These are phyloP conservation scores for Eupithecia tripunctaria DNA, from an alignment of 2,888 invertebrate species.

Conservation along the genomic window DNA sequence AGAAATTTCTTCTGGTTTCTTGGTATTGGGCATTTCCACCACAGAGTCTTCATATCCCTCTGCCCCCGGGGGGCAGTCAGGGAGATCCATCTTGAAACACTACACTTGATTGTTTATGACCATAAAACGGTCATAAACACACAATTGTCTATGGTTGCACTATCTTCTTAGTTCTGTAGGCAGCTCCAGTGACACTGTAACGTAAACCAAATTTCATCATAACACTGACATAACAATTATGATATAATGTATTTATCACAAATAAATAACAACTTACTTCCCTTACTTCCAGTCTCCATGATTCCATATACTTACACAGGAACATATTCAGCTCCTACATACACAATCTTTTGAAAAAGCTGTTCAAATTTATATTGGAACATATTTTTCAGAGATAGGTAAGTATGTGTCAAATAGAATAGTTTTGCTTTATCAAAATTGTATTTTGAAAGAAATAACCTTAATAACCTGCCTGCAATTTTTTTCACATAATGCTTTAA, in stretches of 20 bases:
- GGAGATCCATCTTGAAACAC: slow-evolving; percentile 79
- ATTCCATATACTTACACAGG: slow-evolving; percentile 53
- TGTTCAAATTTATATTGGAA: slow-evolving; percentile 29
- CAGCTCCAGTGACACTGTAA: slow-evolving; percentile 59
- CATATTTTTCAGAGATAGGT: slow-evolving; percentile 32
- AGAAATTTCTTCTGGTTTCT: slow-evolving; percentile 59
- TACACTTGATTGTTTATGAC: slow-evolving; percentile 79
- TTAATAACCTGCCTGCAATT: not conserved
- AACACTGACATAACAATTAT: slow-evolving; percentile 35
- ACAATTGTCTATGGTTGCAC: slow-evolving; percentile 50
- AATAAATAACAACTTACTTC: slow-evolving; percentile 70
- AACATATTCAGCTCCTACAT: slow-evolving; percentile 41
- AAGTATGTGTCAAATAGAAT: slow-evolving; percentile 3
- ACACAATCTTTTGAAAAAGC: slow-evolving; percentile 46
- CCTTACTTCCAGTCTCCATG: slow-evolving; percentile 66
- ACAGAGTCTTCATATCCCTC: slow-evolving; percentile 80
- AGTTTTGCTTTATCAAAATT: not conserved
- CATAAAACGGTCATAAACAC: slow-evolving; percentile 69
- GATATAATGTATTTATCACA: slow-evolving; percentile 50
- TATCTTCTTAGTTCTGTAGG: slow-evolving; percentile 57
- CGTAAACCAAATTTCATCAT: slow-evolving; percentile 56
- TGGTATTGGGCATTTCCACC: slow-evolving; percentile 70
- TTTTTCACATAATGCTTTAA: not conserved
- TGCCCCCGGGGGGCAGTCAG: slow-evolving; percentile 79
- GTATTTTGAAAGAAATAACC: not conserved